Conservation (phyloP, 37 sponge, comb jelly and placozoan species). For the Mnemiopsis leidyi region DNA sequence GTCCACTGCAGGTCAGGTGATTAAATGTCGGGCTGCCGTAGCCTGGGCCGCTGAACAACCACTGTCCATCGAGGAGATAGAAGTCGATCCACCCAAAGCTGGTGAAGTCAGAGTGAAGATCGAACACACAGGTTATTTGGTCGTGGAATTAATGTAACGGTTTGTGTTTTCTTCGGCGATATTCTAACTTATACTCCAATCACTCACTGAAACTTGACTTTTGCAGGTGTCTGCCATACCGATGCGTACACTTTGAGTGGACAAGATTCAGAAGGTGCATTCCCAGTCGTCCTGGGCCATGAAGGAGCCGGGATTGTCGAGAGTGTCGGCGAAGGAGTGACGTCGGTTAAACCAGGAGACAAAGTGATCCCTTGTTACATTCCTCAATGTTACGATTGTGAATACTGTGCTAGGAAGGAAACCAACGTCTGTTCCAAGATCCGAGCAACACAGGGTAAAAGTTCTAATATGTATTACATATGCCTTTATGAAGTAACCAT, state of each 20-base stretch:
- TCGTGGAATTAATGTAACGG: too few relatives aligned
- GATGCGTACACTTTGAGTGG: slow-evolving; percentile 88
- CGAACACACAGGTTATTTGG: neutral
- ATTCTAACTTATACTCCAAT: too few relatives aligned
- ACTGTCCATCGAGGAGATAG: slow-evolving; percentile 78
- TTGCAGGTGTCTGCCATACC: slow-evolving; percentile 95
- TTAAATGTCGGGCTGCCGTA: slow-evolving; percentile 82
- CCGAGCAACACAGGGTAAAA: slow-evolving; percentile 69
- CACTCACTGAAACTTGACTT: too few relatives aligned
- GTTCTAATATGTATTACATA: too few relatives aligned
- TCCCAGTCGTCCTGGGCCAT: slow-evolving; percentile 90
- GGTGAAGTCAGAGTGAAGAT: slow-evolving; percentile 93
- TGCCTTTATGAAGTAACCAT: too few relatives aligned
- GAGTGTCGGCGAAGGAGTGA: slow-evolving; percentile 90
- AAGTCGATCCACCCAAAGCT: slow-evolving; percentile 87
- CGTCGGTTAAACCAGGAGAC: slow-evolving; percentile 84
- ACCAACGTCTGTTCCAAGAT: slow-evolving; percentile 91
- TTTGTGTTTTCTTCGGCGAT: too few relatives aligned
- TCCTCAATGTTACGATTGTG: slow-evolving; percentile 91
- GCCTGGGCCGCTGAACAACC: slow-evolving; percentile 89
- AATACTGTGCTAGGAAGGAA: slow-evolving; percentile 85
- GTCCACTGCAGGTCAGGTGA: slow-evolving; percentile 17
- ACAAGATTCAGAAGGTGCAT: slow-evolving; percentile 79
- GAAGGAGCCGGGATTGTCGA: slow-evolving; percentile 96
- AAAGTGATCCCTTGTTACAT: slow-evolving; percentile 96